Evolutionary conservation across 2,113 vertebrate species (phyloP).

Genomic region (Eulemur rufifrons): DNA sequence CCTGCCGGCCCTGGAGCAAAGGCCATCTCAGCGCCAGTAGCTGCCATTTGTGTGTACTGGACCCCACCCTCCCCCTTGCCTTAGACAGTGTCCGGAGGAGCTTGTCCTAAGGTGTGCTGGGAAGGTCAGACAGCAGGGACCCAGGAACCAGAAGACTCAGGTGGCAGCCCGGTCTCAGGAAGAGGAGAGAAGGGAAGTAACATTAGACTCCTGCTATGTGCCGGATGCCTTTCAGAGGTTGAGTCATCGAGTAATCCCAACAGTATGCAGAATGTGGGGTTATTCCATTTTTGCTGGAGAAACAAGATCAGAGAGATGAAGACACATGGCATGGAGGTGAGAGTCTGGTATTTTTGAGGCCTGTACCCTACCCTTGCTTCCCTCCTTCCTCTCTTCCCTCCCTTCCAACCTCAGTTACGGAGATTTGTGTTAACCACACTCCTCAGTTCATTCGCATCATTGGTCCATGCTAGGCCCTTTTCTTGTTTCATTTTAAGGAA

Average conservation of each 20-base stretch:
- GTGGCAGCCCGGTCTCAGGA: background rate
- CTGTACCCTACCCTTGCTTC: background rate
- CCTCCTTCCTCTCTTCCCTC: background rate
- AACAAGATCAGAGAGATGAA: background rate
- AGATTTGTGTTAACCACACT: background rate
- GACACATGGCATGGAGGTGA: too few species aligned
- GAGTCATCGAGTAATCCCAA: background rate
- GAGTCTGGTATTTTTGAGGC: background rate
- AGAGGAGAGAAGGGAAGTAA: background rate
- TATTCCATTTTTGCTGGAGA: background rate
- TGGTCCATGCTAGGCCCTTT: background rate
- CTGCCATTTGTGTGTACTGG: background rate
- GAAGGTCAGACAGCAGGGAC: background rate
- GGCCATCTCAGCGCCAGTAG: background rate
- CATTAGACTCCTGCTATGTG: too few species aligned
- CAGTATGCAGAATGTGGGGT: too few species aligned
- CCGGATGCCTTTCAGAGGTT: background rate
- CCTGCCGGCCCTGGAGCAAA: background rate
- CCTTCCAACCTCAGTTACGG: background rate
- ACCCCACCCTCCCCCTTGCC: background rate
- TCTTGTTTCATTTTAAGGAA: background rate
- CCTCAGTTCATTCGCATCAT: background rate
- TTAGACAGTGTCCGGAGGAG: accelerated
- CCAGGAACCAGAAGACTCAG: background rate
- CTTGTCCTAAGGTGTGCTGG: background rate